Conservation (phyloP, 2,113 vertebrate species). For the Coregonus clupeaformis region DNA sequence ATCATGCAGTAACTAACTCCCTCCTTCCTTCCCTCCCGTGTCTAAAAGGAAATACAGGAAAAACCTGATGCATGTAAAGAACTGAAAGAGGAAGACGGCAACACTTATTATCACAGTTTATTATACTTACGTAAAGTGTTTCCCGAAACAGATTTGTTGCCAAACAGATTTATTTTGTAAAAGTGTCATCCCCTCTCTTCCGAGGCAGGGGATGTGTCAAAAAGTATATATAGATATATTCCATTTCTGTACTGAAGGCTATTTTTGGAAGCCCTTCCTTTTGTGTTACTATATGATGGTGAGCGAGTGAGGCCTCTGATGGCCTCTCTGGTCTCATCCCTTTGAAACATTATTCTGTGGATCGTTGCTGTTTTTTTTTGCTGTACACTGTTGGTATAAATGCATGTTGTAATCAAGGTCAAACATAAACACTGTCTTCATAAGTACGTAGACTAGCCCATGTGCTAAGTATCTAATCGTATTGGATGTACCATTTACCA, state of each 20-base stretch:
- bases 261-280: slow-evolving; percentile 88
- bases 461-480: slow-evolving; percentile 44
- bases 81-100: not conserved
- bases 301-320: slow-evolving; percentile 68
- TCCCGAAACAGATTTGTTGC: slow-evolving; percentile 54
- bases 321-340: slow-evolving; percentile 72
- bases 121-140: slow-evolving; percentile 45
- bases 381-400: slow-evolving; percentile 74
- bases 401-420: slow-evolving; percentile 70
- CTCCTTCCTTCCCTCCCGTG: not conserved
- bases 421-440: slow-evolving; percentile 65
- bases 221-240: slow-evolving; percentile 81
- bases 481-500: slow-evolving; percentile 13
- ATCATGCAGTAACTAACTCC: slow-evolving; percentile 86
- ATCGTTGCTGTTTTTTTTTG: slow-evolving; percentile 67
- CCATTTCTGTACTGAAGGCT: slow-evolving; percentile 96
- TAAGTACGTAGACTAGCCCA: slow-evolving; percentile 53
- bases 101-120: slow-evolving; percentile 39
- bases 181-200: slow-evolving; percentile 78
- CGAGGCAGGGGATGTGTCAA: slow-evolving; percentile 83
- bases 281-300: slow-evolving; percentile 58
- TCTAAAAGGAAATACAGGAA: slow-evolving; percentile 17
- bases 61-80: slow-evolving; percentile 70
- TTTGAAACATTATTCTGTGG: slow-evolving; percentile 72
- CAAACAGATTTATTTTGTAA: slow-evolving; percentile 84